A percentile compares a stretch with the other conserved stretches of the same genome.
Evolutionary conservation across 2,113 vertebrate species (phyloP).

Genomic region (Silurus asotus): DNA sequence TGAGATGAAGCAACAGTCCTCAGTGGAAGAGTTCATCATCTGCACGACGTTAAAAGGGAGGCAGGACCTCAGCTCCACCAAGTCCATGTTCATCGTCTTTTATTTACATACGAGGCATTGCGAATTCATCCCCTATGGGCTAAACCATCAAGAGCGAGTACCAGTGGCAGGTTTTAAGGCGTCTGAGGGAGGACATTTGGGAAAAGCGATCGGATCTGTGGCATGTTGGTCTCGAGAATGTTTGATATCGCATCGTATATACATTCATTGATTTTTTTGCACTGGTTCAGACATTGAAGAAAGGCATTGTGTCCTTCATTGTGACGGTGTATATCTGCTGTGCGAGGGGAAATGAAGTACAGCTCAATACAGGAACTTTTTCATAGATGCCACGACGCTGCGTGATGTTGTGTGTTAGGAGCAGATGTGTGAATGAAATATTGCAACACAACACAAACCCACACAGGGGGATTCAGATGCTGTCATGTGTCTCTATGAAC

Average conservation of each 20-base stretch:
- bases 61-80: too few species aligned
- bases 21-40: too few species aligned
- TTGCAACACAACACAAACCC: background rate
- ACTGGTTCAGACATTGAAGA: background rate
- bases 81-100: too few species aligned
- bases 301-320: background rate
- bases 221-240: too few species aligned
- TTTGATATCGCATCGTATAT: background rate
- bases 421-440: background rate
- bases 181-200: too few species aligned
- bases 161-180: too few species aligned
- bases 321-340: background rate
- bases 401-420: background rate
- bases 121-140: too few species aligned
- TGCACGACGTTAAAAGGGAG: too few species aligned
- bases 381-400: background rate
- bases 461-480: slow-evolving; percentile 1
- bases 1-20: too few species aligned
- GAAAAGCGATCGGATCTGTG: too few species aligned
- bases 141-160: too few species aligned
- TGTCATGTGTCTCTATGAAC: background rate
- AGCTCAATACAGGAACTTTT: background rate
- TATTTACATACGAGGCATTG: too few species aligned
- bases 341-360: background rate
- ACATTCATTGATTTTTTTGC: background rate